Conservation (phyloP, 2,113 vertebrate genomes). For the Callipepla californica region DNA sequence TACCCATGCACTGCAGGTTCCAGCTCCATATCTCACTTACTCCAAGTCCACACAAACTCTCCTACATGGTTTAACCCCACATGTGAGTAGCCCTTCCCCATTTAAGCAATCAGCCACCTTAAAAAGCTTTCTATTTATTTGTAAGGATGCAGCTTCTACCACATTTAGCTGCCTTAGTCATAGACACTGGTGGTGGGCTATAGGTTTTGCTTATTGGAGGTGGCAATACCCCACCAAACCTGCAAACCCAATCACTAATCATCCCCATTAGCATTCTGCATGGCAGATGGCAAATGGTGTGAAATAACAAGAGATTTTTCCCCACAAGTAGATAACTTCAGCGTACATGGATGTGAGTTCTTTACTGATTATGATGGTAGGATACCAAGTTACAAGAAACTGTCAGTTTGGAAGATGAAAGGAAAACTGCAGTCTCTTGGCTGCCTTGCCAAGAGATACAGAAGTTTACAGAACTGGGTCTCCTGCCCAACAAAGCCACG, state of each 20-base stretch:
- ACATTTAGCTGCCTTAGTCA: background rate
- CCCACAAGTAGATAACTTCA: conserved; percentile 49
- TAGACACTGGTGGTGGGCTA: background rate
- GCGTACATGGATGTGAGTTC: conserved; percentile 46
- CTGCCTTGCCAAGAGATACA: conserved; percentile 46
- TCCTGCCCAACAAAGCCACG: conserved; percentile 51
- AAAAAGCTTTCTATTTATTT: background rate
- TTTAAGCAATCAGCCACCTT: background rate
- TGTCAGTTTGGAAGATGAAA: conserved; percentile 53
- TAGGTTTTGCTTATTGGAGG: background rate
- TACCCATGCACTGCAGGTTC: background rate
- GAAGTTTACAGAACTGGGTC: conserved; percentile 54
- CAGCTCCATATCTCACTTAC: background rate
- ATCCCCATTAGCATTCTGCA: conserved; percentile 17
- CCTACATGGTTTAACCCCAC: background rate
- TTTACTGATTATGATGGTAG: conserved; percentile 28
- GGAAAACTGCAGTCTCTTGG: conserved; percentile 47
- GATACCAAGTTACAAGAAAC: conserved; percentile 34
- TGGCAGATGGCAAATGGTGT: conserved; percentile 52
- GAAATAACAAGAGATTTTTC: conserved; percentile 40
- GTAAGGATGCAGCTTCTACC: background rate
- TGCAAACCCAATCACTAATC: conserved; percentile 13
- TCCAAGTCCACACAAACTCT: background rate
- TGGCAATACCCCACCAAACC: background rate
- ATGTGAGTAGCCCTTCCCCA: background rate